These are phyloP conservation scores for Teleiodes luculella DNA, from an alignment of 2,888 invertebrate species.

Conservation along the genomic window DNA sequence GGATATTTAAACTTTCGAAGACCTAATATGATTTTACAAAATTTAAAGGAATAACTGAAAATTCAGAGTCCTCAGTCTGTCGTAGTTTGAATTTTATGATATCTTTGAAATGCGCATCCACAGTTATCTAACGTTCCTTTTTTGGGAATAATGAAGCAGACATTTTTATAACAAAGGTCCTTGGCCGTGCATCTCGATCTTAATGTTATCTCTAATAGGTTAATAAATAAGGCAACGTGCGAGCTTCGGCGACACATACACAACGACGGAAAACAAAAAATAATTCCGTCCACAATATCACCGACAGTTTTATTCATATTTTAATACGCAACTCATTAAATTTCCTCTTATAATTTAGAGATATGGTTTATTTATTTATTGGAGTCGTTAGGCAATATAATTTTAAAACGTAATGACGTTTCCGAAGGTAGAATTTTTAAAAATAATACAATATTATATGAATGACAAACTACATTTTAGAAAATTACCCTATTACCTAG, in stretches of 20 bases:
- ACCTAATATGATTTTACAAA: no score
- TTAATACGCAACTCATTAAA: slow-evolving; percentile 51
- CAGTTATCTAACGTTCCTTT: slow-evolving; percentile 57
- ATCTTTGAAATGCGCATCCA: slow-evolving; percentile 43
- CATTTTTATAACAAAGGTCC: slow-evolving; percentile 79
- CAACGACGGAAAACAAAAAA: slow-evolving; percentile 67
- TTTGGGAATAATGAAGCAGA: slow-evolving; percentile 76
- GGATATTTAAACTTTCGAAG: no score
- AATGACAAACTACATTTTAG: no score
- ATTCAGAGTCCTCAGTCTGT: no score
- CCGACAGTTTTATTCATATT: slow-evolving; percentile 58
- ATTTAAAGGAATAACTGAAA: no score
- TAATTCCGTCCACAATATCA: slow-evolving; percentile 55
- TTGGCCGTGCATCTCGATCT: slow-evolving; percentile 79
- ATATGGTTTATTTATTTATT: slow-evolving; percentile 34
- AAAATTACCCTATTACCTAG: no score
- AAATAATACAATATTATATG: no score
- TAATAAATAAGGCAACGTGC: slow-evolving; percentile 78
- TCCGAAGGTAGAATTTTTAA: neutral
- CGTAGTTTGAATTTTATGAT: no score
- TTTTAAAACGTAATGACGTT: neutral
- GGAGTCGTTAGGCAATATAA: slow-evolving; percentile 28
- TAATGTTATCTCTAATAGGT: slow-evolving; percentile 79
- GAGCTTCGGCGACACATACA: slow-evolving; percentile 75
- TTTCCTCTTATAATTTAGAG: slow-evolving; percentile 24